A percentile compares a stretch with the other conserved stretches of the same genome.
Conservation (phyloP, 2,888 invertebrate species). For the Tachina lurida region DNA sequence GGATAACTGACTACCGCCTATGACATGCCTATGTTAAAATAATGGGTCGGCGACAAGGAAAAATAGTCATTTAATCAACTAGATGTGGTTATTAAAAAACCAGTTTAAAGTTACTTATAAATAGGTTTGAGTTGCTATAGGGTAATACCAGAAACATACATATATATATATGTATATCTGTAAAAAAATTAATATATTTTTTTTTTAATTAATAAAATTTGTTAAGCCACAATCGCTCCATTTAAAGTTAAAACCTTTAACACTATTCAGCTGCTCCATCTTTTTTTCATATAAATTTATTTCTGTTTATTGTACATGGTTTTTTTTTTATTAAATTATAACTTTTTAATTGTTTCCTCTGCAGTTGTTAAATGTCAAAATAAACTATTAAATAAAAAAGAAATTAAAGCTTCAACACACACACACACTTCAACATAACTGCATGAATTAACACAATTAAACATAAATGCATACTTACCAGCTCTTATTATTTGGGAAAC, state of each 20-base stretch:
- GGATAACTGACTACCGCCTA: too few relatives aligned
- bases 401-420: slow-evolving; percentile 6
- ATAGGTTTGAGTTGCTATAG: too few relatives aligned
- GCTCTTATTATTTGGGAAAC: slow-evolving; percentile 30
- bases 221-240: not conserved
- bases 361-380: slow-evolving; percentile 70
- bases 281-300: not conserved
- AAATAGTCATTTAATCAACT: too few relatives aligned
- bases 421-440: not conserved
- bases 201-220: too few relatives aligned
- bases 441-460: slow-evolving; percentile 41
- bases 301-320: slow-evolving; percentile 26
- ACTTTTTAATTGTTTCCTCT: slow-evolving; percentile 69
- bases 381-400: slow-evolving; percentile 38
- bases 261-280: not conserved
- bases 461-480: slow-evolving; percentile 16
- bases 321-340: slow-evolving; percentile 60
- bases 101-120: too few relatives aligned
- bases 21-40: too few relatives aligned
- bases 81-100: too few relatives aligned
- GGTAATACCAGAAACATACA: too few relatives aligned
- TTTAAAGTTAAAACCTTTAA: not conserved
- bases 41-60: too few relatives aligned
- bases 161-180: too few relatives aligned
- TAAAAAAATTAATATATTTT: too few relatives aligned